Base-by-base conservation (phyloP, 2,888 invertebrate species). In the Campoplex capitator region DNA sequence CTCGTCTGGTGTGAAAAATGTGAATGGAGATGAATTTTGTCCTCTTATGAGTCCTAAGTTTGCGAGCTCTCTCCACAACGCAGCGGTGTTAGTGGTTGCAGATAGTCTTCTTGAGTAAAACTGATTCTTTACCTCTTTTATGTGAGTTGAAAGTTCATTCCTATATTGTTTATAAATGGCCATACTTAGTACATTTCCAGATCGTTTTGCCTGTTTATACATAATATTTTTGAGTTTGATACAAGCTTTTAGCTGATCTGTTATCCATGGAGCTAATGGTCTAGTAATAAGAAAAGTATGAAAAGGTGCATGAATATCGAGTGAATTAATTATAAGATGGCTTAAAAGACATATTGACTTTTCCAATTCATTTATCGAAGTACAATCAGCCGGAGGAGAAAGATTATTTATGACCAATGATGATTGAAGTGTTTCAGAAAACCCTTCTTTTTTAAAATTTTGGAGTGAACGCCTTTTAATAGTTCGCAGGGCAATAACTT, bases 11-110 rank as follows among this genome's bases (percentile, higher is more conserved):
- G 54, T n/a, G 16, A 54, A 73, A 35, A 56, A 73, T 7, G 35
- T 9, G 3, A 73, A 54, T 3, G 54, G 35, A 2, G 51, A 73
- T 16, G 54, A 13, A 2, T 3, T 3, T 7, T 23, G 3, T 8
- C 23, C 3, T 38, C 54, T 35, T 2, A n/a, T 18, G 11, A 73
- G 35, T 32, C 73, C 73, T 0, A 73, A 54, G 3, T 35, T 48
- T 48, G 45, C 8, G 9, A 76, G 65, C 8, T 76, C 76, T 2
- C 48, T 23, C 65, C 76, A 76, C 1, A 76, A 32, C 16, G 16
- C 6, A 8, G 76, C 1, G 3, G 48, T 7, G 18, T 65, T 51
- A 8, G 8, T 28, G 0, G 32, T 51, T 4, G 42, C 28, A 28
- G 65, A 28, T 2, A 76, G 8, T 65, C 32, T 76, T 18, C 16